These are phyloP conservation scores for Manis javanica DNA, from an alignment of 2,797 vertebrate genomes.

Conservation along the genomic window DNA sequence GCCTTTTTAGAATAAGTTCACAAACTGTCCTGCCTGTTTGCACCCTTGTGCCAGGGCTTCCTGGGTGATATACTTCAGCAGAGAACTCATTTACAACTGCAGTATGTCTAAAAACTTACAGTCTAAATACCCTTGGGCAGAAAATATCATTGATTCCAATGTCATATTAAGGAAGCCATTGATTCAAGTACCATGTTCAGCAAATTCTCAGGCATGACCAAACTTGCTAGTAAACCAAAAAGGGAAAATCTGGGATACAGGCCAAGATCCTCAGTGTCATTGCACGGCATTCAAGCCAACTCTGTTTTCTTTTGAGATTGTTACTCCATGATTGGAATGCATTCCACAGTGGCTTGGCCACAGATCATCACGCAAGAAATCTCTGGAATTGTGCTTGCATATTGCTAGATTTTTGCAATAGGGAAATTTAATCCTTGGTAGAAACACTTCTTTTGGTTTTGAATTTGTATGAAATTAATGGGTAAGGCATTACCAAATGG, in stretches of 20 bases:
- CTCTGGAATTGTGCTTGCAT: not conserved
- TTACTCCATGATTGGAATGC: conserved; percentile 41
- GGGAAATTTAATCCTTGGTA: conserved; percentile 2
- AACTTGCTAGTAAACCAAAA: conserved; percentile 69
- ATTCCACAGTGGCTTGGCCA: conserved; percentile 33
- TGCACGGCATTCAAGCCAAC: conserved; percentile 59
- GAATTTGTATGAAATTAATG: conserved; percentile 27
- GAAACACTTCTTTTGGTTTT: not conserved
- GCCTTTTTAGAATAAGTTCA: not conserved
- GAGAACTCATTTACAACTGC: not conserved
- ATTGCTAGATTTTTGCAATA: conserved; percentile 6
- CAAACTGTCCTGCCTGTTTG: not conserved
- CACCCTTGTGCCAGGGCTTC: not conserved
- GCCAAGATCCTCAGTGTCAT: conserved; percentile 67
- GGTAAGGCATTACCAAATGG: not conserved
- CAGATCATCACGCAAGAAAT: not conserved
- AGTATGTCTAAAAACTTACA: not conserved
- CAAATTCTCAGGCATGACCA: conserved; percentile 62
- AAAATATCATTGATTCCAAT: conserved; percentile 40
- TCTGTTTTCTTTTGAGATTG: conserved; percentile 62
- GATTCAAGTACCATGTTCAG: conserved; percentile 49
- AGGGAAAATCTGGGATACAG: conserved; percentile 50
- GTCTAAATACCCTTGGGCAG: not conserved
- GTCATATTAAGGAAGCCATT: conserved; percentile 61
- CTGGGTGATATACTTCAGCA: not conserved